phyloP scores from a whole-genome alignment of 1,140 invertebrate species.

The Pachyrhynchus sulphureomaculatus region DNA sequence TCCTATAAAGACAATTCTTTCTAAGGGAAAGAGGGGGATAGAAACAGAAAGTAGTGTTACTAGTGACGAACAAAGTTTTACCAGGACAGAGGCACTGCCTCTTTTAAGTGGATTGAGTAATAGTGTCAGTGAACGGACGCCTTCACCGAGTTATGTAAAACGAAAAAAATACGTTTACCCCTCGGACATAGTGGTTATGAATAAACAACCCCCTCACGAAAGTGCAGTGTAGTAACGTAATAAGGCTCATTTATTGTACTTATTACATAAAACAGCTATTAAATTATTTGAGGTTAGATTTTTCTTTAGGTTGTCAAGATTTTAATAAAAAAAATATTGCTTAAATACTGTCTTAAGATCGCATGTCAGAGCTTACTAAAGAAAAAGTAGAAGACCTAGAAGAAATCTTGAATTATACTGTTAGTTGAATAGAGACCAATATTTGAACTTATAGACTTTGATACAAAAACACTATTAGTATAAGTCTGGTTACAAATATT shows the following conservation, averaged over 20 bases:
- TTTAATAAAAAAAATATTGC: too few relatives aligned
- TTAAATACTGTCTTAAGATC: too few relatives aligned
- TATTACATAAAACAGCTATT: background rate
- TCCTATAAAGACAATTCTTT: conserved; percentile 52
- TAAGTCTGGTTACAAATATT: too few relatives aligned
- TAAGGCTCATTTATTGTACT: background rate
- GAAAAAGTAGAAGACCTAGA: background rate
- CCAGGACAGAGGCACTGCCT: conserved; percentile 57
- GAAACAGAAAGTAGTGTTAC: background rate
- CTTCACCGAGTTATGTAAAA: conserved; percentile 59
- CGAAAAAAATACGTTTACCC: conserved; percentile 64
- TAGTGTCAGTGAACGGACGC: conserved; percentile 52
- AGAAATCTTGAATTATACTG: background rate
- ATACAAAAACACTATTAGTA: too few relatives aligned
- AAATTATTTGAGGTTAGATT: background rate
- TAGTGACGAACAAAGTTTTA: conserved; percentile 46
- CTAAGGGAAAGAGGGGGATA: conserved; percentile 51
- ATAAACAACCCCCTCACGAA: conserved; percentile 29
- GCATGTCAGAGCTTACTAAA: too few relatives aligned
- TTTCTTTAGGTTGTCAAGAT: background rate
- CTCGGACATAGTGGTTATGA: conserved; percentile 35
- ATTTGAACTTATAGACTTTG: too few relatives aligned
- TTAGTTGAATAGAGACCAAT: too few relatives aligned
- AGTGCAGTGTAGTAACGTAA: conserved; percentile 28
- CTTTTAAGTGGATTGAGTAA: conserved; percentile 57